Evolutionary conservation across 2,888 invertebrate genomes (phyloP).

Genomic region (Aleiodes leptofemur): DNA sequence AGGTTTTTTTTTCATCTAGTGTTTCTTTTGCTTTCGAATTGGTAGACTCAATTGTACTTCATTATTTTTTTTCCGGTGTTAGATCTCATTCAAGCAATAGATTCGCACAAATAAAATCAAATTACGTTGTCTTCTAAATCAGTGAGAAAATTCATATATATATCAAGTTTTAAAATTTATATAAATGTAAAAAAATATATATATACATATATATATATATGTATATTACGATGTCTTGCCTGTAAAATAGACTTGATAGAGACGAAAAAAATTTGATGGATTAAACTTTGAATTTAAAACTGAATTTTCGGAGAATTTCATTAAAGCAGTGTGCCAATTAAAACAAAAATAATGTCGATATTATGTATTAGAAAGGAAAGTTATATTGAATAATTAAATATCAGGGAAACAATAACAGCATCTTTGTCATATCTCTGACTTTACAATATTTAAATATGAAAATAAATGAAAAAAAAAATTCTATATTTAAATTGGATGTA

Average conservation of each 20-base stretch:
- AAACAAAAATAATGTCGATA: not conserved
- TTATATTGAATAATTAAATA: not conserved
- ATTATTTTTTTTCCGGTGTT: not conserved
- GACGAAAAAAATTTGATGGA: slow-evolving; percentile 8
- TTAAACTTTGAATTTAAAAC: slow-evolving; percentile 16
- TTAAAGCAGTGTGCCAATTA: slow-evolving; percentile 41
- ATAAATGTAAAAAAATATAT: slow-evolving; percentile 12
- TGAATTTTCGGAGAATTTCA: not conserved
- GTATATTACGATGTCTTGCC: slow-evolving; percentile 29
- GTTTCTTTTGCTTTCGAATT: not conserved
- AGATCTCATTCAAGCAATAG: not conserved
- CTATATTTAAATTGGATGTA: not conserved
- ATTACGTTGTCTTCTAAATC: slow-evolving; percentile 14
- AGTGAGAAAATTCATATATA: slow-evolving; percentile 3
- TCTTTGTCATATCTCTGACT: not conserved
- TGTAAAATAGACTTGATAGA: slow-evolving; percentile 33
- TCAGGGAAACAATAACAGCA: slow-evolving; percentile 12
- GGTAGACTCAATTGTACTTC: slow-evolving; percentile 1
- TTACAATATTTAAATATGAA: not conserved
- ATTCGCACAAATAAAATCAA: slow-evolving; percentile 17
- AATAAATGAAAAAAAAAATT: not conserved
- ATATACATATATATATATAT: slow-evolving; percentile 24
- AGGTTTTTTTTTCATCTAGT: not conserved
- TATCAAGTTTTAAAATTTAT: slow-evolving; percentile 3
- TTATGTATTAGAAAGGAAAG: slow-evolving; percentile 24